Conservation (phyloP, 2,888 invertebrate species). For the Myopa testacea region DNA sequence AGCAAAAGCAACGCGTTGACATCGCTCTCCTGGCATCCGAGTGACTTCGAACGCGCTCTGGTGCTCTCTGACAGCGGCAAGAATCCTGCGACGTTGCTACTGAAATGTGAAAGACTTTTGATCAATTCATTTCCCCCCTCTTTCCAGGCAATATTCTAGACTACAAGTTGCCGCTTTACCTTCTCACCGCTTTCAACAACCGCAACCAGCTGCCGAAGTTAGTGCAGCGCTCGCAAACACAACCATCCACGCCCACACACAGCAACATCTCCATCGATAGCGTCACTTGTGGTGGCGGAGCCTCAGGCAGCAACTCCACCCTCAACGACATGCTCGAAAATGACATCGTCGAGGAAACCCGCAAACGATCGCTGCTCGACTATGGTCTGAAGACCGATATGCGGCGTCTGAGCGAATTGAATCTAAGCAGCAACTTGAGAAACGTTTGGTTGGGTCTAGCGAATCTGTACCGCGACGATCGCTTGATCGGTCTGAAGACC, state of each 20-base stretch:
- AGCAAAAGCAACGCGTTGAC: conserved; percentile 69
- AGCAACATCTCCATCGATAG: conserved; percentile 48
- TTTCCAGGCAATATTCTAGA: conserved; percentile 58
- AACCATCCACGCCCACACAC: conserved; percentile 51
- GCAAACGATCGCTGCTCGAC: conserved; percentile 75
- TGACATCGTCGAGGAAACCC: conserved; percentile 70
- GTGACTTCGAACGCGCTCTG: conserved; percentile 71
- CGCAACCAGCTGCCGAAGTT: conserved; percentile 61
- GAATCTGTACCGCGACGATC: conserved; percentile 72
- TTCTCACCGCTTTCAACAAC: conserved; percentile 63
- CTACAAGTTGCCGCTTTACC: conserved; percentile 62
- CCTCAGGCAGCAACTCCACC: conserved; percentile 42
- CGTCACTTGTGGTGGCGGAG: conserved; percentile 42
- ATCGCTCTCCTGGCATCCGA: conserved; percentile 90
- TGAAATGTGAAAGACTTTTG: not conserved
- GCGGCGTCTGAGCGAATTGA: conserved; percentile 82
- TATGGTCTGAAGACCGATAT: conserved; percentile 84
- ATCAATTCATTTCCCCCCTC: not conserved
- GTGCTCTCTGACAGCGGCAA: conserved; percentile 61
- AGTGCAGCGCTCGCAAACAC: conserved; percentile 57
- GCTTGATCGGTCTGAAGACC: conserved; percentile 70
- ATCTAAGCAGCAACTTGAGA: conserved; percentile 79
- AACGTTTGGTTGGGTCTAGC: conserved; percentile 79
- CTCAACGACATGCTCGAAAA: conserved; percentile 53
- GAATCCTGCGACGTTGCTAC: not conserved